Evolutionary conservation across 2,888 invertebrate genomes (phyloP).

Genomic region (Drosophila nigritarsus): DNA sequence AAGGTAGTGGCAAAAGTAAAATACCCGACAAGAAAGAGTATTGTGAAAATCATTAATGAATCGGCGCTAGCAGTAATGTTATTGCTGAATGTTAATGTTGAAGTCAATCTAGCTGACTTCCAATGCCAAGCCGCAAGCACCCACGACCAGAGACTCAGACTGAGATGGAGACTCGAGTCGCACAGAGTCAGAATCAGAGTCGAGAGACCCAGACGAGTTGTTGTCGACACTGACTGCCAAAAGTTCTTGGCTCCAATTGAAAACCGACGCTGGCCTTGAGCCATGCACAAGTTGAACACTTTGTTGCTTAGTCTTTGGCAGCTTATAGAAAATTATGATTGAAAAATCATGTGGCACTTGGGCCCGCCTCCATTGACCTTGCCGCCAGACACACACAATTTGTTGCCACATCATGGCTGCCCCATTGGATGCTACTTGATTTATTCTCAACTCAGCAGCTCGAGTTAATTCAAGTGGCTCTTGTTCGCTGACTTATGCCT

Average conservation of each 20-base stretch:
- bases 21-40: background rate
- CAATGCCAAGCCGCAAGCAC: conserved; percentile 45
- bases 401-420: conserved; percentile 53
- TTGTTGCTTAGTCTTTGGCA: conserved; percentile 17
- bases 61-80: conserved; percentile 18
- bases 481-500: conserved; percentile 26
- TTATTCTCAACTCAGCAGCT: conserved; percentile 28
- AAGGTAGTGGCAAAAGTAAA: background rate
- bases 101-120: conserved; percentile 27
- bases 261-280: conserved; percentile 61
- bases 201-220: conserved; percentile 43
- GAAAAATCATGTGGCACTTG: conserved; percentile 34
- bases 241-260: conserved; percentile 60
- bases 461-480: conserved; percentile 24
- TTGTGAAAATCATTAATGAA: conserved; percentile 35
- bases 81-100: conserved; percentile 16
- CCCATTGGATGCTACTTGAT: conserved; percentile 45
- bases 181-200: conserved; percentile 10
- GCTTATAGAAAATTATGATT: conserved; percentile 53
- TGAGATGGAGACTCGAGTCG: conserved; percentile 9
- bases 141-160: conserved; percentile 42
- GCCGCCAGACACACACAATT: conserved; percentile 23
- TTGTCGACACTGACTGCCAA: conserved; percentile 45
- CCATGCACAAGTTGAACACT: conserved; percentile 20
- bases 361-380: conserved; percentile 49